A percentile compares a stretch with the other conserved stretches of the same genome.
These are phyloP conservation scores for Danionella dracula DNA, from an alignment of 2,797 vertebrate species.

Conservation along the genomic window DNA sequence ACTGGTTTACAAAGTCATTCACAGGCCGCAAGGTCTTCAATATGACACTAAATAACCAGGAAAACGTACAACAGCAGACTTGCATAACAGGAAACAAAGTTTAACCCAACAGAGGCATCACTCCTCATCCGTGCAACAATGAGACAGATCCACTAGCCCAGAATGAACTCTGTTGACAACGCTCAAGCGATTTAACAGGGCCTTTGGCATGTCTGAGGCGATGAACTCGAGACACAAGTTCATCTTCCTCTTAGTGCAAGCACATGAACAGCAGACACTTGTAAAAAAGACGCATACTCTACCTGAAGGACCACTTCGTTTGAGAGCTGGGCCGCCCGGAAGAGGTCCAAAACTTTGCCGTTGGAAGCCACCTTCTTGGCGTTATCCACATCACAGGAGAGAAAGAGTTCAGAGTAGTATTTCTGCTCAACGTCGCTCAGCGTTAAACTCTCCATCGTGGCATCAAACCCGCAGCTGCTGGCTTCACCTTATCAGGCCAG, in stretches of 20 bases:
- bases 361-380: conserved; percentile 95
- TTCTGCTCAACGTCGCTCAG: conserved; percentile 94
- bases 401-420: conserved; percentile 94
- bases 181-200: background rate
- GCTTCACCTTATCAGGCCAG: conserved; percentile 48
- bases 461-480: conserved; percentile 33
- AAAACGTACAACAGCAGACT: background rate
- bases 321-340: conserved; percentile 94
- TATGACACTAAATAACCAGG: no score
- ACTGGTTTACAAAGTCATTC: background rate
- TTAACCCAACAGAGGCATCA: background rate
- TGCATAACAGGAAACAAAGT: conserved; percentile 23
- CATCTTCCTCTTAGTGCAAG: background rate
- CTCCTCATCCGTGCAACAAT: background rate
- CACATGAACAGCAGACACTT: background rate
- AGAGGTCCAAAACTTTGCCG: conserved; percentile 90
- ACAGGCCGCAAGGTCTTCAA: no score
- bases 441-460: conserved; percentile 91
- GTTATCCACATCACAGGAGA: conserved; percentile 96
- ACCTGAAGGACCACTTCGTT: conserved; percentile 94
- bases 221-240: background rate
- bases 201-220: background rate
- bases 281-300: conserved; percentile 39
- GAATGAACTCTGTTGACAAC: background rate
- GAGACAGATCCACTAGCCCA: background rate